These are phyloP conservation scores for Trichonephila clavata DNA, from an alignment of 1,140 invertebrate species.

Conservation along the genomic window DNA sequence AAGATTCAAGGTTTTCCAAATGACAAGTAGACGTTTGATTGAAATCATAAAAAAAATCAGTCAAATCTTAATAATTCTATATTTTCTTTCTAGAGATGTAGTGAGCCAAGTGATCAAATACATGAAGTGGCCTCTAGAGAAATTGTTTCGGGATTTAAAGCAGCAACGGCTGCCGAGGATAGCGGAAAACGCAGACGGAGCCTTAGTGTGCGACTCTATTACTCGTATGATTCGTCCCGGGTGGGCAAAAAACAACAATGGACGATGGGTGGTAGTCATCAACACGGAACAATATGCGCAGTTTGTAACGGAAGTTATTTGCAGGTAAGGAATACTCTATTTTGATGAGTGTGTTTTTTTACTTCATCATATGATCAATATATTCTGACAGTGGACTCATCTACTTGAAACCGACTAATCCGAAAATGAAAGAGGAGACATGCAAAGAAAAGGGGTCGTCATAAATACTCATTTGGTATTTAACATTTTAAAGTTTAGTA, in stretches of 20 bases:
- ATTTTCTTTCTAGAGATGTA: constrained; percentile 66
- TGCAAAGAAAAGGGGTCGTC: too few species aligned
- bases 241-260: constrained; percentile 79
- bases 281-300: constrained; percentile 79
- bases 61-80: too few species aligned
- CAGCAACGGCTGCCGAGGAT: constrained; percentile 77
- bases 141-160: constrained; percentile 78
- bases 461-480: too few species aligned
- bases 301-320: constrained; percentile 79
- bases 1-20: too few species aligned
- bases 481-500: neutral
- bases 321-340: constrained; percentile 69
- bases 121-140: constrained; percentile 79
- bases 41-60: too few species aligned
- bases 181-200: constrained; percentile 77
- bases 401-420: too few species aligned
- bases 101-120: constrained; percentile 78
- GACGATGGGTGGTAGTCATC: constrained; percentile 79
- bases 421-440: too few species aligned
- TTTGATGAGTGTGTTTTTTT: too few species aligned
- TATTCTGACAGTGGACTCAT: too few species aligned
- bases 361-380: too few species aligned
- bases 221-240: constrained; percentile 78
- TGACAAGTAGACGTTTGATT: too few species aligned
- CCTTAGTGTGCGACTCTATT: constrained; percentile 79